Evolutionary conservation across 2,888 invertebrate species (phyloP), one percentile per base, ranked within the genome.

Genomic region (Drosophila anomelani): DNA sequence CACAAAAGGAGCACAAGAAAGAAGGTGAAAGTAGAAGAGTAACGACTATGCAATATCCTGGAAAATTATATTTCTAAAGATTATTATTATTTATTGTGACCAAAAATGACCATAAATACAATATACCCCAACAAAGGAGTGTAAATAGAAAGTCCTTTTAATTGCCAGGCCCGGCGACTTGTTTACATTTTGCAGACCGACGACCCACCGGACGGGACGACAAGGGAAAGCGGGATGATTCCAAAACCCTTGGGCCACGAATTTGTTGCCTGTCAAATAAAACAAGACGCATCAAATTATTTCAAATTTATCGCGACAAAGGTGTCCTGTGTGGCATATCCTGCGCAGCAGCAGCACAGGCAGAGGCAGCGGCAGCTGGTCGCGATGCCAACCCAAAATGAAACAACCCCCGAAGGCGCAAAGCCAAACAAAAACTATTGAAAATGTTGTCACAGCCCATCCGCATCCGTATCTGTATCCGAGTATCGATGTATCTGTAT

Each of bases 241-340:
- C 54, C 12, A 39, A 56, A 44, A 39, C 79, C 87, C 71, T 67
- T 63, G 77, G 77, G 84, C 80, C 73, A 80, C 69, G 79, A 79
- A 87, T 85, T 87, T 85, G 84, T 87, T 80, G 80, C 55, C 85
- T 87, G 84, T 87, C 84, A 85, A 87, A 85, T 87, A 85, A 87
- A 85, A 87, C 87, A 87, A 85, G 85, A 85, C 81, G 79, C 84
- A 87, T 85, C 85, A 85, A 85, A 87, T 87, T 85, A 87, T 85
- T 85, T 85, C 79, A 85, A 85, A 85, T 85, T 85, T 87, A 85
- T 84, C 82, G 87, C 85, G 60, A 74, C 39, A 72, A 76, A 77
- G 72, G 80, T 84, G 74, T 78, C 70, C 61, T 34, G 77, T 70
- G 29, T 29, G 29, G 29, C 29, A 29, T 29, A 29, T 29, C 29